These are phyloP conservation scores for Nymphalis io DNA, from an alignment of 1,140 invertebrate species.

Conservation along the genomic window DNA sequence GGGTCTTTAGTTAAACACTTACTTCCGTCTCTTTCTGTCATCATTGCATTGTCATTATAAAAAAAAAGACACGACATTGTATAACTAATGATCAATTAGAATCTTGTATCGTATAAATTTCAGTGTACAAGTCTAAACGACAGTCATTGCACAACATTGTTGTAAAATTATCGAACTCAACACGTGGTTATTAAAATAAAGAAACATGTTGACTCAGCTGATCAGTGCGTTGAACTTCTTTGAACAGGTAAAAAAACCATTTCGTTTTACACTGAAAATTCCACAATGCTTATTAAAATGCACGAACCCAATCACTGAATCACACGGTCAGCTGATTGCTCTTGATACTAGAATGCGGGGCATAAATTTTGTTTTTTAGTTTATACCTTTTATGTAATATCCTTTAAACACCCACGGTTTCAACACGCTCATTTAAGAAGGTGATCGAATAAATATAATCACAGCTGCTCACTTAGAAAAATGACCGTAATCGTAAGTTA, in stretches of 20 bases:
- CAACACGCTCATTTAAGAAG: slow-evolving; percentile 21
- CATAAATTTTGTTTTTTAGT: slow-evolving; percentile 34
- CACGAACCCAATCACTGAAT: slow-evolving; percentile 56
- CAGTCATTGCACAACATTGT: slow-evolving; percentile 63
- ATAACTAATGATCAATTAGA: too few species aligned
- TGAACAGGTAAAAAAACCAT: slow-evolving; percentile 55
- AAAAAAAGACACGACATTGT: too few species aligned
- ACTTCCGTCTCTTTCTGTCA: too few species aligned
- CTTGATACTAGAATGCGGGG: slow-evolving; percentile 35
- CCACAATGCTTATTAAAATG: slow-evolving; percentile 53
- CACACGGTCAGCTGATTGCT: slow-evolving; percentile 63
- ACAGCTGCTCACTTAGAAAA: not conserved
- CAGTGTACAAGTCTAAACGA: slow-evolving; percentile 36
- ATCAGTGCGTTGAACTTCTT: slow-evolving; percentile 70
- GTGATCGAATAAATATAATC: not conserved
- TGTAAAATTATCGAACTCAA: slow-evolving; percentile 48
- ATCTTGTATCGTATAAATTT: not conserved
- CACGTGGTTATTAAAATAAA: slow-evolving; percentile 49
- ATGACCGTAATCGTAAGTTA: too few species aligned
- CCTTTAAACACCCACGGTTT: slow-evolving; percentile 27
- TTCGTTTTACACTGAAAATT: slow-evolving; percentile 63
- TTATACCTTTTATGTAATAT: slow-evolving; percentile 24
- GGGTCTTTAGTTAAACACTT: too few species aligned
- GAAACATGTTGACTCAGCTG: slow-evolving; percentile 69
- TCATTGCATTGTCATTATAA: too few species aligned